Evolutionary conservation across 2,888 invertebrate species (phyloP).

Genomic region (Luperina testacea): DNA sequence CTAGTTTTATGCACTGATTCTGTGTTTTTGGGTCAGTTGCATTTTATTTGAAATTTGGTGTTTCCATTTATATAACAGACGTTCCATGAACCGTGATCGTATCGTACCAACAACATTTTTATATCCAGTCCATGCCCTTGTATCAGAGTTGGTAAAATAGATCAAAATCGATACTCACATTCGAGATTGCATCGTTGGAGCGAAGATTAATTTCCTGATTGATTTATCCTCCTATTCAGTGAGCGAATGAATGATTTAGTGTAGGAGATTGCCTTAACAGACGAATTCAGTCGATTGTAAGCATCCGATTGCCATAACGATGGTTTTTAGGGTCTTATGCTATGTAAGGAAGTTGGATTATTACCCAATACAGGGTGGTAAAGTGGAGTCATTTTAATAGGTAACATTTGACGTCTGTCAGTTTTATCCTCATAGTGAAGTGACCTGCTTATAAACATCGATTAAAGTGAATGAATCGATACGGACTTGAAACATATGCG

Average conservation of each 20-base stretch:
- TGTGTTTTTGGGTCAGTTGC: neutral
- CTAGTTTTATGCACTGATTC: neutral
- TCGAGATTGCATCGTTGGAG: conserved; percentile 48
- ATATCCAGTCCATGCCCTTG: conserved; percentile 4
- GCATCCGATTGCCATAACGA: neutral
- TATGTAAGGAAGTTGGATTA: neutral
- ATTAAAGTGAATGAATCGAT: no score
- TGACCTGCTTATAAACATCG: no score
- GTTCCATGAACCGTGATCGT: neutral
- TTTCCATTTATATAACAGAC: neutral
- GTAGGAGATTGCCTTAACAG: conserved; percentile 30
- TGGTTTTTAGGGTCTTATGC: neutral
- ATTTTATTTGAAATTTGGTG: neutral
- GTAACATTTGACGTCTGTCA: no score
- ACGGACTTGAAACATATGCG: no score
- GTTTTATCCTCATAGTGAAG: no score
- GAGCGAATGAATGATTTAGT: conserved; percentile 28
- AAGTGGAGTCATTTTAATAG: no score
- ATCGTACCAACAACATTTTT: conserved; percentile 8
- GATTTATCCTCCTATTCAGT: conserved; percentile 39
- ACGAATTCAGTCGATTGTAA: neutral
- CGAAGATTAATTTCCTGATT: conserved; percentile 56
- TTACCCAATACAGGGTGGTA: neutral
- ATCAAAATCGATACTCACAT: conserved; percentile 52
- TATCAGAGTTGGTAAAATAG: conserved; percentile 48